A percentile compares a stretch with the other conserved stretches of the same genome.
Conservation (phyloP, 1,140 invertebrate genomes). For the Acromyrmex heyeri region DNA sequence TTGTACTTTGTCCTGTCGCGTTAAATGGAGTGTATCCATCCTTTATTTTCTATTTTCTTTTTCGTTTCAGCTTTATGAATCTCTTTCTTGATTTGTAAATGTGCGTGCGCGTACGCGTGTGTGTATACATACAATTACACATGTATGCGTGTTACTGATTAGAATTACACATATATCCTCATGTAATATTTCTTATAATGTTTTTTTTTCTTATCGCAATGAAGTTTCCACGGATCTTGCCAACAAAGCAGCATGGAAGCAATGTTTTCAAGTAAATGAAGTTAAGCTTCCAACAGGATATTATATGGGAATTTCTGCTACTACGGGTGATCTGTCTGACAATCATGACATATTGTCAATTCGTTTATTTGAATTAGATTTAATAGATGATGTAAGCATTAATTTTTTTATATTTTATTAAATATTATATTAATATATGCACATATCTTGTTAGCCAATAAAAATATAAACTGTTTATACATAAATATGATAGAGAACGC, state of each 20-base stretch:
- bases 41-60: neutral
- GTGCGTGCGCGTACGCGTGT: neutral
- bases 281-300: conserved; percentile 98
- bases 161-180: neutral
- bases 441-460: neutral
- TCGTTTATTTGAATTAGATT: conserved; percentile 96
- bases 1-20: conserved; percentile 1
- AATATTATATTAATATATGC: neutral
- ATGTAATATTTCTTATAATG: conserved; percentile 13
- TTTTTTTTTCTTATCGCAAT: conserved; percentile 45
- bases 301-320: conserved; percentile 97
- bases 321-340: conserved; percentile 98
- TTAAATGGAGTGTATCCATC: neutral
- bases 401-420: neutral
- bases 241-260: conserved; percentile 97
- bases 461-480: neutral
- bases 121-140: no score
- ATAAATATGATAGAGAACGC: no score
- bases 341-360: conserved; percentile 98
- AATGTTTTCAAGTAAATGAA: conserved; percentile 96
- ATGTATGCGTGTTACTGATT: neutral
- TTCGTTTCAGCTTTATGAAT: neutral
- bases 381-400: conserved; percentile 89
- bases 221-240: conserved; percentile 96
- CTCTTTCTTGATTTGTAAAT: neutral